phyloP scores from a whole-genome alignment of 2,888 invertebrate genomes.

The Troglohyphantes excavatus region DNA sequence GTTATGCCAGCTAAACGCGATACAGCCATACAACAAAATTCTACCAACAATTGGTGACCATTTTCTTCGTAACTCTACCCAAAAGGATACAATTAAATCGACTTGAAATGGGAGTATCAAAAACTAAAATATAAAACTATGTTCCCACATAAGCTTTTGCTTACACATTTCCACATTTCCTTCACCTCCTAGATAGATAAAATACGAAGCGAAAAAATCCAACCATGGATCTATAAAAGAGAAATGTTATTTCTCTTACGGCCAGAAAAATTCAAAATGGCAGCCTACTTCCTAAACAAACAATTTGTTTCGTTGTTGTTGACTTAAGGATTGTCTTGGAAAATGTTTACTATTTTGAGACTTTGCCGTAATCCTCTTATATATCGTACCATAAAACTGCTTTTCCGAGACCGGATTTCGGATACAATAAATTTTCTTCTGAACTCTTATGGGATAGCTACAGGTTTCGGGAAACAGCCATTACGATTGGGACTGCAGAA shows the following conservation, averaged over 20 bases:
- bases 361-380: conserved; percentile 48
- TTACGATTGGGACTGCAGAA: neutral
- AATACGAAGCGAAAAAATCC: neutral
- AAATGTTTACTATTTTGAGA: conserved; percentile 57
- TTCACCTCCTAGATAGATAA: conserved; percentile 1
- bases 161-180: no score
- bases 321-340: conserved; percentile 44
- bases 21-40: no score
- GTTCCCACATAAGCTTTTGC: neutral
- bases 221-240: conserved; percentile 24
- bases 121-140: no score
- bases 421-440: conserved; percentile 44
- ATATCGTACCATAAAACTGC: conserved; percentile 29
- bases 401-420: conserved; percentile 13
- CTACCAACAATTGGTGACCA: no score
- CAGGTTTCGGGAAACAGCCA: conserved; percentile 28
- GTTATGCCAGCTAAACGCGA: no score
- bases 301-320: conserved; percentile 54
- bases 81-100: no score
- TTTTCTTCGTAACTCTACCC: no score
- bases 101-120: no score
- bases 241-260: conserved; percentile 12
- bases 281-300: conserved; percentile 31
- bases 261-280: conserved; percentile 43
- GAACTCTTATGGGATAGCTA: conserved; percentile 15